Base-by-base conservation (phyloP, 2,797 vertebrate genomes). In the Falco concolor region DNA sequence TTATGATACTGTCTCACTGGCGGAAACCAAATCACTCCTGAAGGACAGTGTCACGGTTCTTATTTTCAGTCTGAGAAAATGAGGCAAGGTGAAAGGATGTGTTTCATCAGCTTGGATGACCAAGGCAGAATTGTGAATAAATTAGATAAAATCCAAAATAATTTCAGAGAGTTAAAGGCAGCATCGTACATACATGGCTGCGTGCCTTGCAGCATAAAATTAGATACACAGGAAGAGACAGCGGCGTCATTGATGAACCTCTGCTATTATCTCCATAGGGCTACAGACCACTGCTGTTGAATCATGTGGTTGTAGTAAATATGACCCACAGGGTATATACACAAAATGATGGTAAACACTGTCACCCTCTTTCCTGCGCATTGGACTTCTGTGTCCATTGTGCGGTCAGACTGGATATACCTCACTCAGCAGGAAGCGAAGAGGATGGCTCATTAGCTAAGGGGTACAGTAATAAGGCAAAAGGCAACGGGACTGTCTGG, bases 401-500 rank as follows among this genome's bases (percentile, higher is more conserved):
- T 65, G 57, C 0, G 0, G 40, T 63, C 63, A 76, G 84, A 6
- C 60, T 42, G 93, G 74, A n/a, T 54, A 50, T 64, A 47, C 84
- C 74, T 84, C 85, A 36, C 83, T 45, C 86, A 69, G 92, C 83
- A 56, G 80, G 86, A 87, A 95, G 23, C 54, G 69, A 38, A 61
- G 50, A 61, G 45, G 83, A 67, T 34, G 83, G 45, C 65, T 95
- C 59, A 54, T 95, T 95, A 96, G 83, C 85, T 69, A 52, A 82
- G 88, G 87, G 90, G 69, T 34, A 70, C 44, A 30, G 72, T 27
- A 70, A 84, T 87, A 80, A 80, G 69, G 63, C 64, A 95, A 87
- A 95, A 90, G 74, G 87, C 76, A 90, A 79, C 2, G 12, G 86
- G 81, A 70, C 91, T 94, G 68, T 85, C 94, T 95, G 93, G 91